A percentile compares a stretch with the other conserved stretches of the same genome.
These are phyloP conservation scores for Syncerus caffer DNA, from an alignment of 2,797 vertebrate genomes.

Conservation along the genomic window DNA sequence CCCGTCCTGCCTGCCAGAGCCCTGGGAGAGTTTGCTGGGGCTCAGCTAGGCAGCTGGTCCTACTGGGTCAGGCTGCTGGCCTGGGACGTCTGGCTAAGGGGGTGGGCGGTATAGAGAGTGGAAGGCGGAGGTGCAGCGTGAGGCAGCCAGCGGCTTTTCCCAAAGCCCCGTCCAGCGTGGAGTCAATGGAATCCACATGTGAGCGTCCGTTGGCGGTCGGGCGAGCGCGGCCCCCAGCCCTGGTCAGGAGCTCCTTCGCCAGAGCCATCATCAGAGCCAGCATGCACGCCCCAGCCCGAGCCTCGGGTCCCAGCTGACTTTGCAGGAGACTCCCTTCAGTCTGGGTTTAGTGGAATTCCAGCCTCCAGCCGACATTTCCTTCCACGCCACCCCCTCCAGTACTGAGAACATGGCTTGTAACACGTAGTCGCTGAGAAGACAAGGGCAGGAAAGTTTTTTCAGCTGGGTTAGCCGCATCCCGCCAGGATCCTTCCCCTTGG, in stretches of 20 bases:
- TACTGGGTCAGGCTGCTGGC: not conserved
- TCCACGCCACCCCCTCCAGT: not conserved
- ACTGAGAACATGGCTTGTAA: not conserved
- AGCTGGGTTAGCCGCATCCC: not conserved
- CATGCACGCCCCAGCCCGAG: rapidly evolving
- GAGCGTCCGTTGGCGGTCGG: not conserved
- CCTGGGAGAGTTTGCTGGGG: not conserved
- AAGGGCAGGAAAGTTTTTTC: not conserved
- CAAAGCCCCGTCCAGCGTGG: not conserved
- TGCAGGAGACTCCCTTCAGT: not conserved
- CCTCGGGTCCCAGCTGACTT: not conserved
- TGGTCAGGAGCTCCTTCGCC: not conserved
- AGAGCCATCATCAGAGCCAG: not conserved
- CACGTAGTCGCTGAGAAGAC: not conserved
- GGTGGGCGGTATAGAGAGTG: not conserved
- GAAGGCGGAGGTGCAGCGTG: not conserved
- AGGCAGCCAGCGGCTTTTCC: not conserved
- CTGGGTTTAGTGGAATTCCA: not conserved
- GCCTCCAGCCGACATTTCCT: not conserved
- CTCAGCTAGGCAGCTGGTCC: not conserved
- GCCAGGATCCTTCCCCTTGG: not conserved
- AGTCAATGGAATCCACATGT: not conserved
- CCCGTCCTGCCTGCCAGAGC: not conserved
- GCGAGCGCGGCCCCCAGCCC: not conserved
- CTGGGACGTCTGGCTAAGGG: not conserved